Evolutionary conservation across 2,797 vertebrate species (phyloP).

Genomic region (Cossypha caffra): DNA sequence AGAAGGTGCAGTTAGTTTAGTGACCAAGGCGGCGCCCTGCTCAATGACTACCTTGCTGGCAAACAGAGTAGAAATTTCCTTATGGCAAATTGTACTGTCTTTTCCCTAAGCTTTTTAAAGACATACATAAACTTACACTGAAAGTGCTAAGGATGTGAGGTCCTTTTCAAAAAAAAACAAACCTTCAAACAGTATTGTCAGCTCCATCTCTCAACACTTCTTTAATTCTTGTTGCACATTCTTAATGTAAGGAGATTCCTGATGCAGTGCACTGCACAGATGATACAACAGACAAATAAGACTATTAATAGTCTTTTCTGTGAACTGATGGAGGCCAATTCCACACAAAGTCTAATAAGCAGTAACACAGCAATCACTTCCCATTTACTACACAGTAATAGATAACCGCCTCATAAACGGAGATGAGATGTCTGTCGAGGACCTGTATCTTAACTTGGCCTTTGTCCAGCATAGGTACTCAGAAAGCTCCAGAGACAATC

Average conservation of each 20-base stretch:
- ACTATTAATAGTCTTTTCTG: background rate
- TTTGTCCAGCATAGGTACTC: background rate
- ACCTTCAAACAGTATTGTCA: background rate
- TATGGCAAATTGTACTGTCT: background rate
- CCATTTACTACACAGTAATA: background rate
- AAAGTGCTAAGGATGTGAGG: background rate
- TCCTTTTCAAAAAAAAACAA: background rate
- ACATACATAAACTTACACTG: background rate
- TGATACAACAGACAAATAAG: background rate
- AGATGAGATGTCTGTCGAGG: background rate
- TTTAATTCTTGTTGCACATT: background rate
- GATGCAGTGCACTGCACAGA: background rate
- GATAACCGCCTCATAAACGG: background rate
- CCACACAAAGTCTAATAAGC: background rate
- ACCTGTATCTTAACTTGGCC: background rate
- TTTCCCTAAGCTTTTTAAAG: background rate
- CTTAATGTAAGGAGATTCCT: background rate
- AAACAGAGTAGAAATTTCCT: background rate
- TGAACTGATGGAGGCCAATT: background rate
- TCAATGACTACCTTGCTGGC: background rate
- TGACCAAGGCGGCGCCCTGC: rapidly evolving
- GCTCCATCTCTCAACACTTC: background rate
- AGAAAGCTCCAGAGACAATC: background rate
- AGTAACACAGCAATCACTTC: background rate
- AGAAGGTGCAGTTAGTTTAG: background rate